Percentiles rank a stretch among this genome's conserved stretches.
These are phyloP conservation scores for Ardeotis arabs DNA, from an alignment of 2,113 vertebrate species.

Conservation along the genomic window DNA sequence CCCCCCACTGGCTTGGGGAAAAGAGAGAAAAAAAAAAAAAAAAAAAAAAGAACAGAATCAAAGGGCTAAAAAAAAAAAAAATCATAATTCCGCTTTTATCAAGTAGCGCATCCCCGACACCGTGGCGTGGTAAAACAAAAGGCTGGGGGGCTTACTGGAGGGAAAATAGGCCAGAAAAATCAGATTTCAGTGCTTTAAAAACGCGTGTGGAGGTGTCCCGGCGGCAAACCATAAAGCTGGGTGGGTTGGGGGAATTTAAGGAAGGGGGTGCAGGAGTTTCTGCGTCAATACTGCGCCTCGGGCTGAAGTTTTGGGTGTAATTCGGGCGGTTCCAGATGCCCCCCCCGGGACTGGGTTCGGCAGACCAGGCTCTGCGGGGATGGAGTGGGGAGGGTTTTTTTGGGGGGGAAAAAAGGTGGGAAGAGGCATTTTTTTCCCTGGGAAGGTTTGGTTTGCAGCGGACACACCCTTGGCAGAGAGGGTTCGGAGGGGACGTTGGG, in stretches of 20 bases:
- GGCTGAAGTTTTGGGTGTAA: not conserved
- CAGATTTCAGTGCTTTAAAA: not conserved
- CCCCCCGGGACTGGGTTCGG: not conserved
- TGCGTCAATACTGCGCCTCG: not conserved
- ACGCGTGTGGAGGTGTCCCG: not conserved
- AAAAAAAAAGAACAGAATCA: no score
- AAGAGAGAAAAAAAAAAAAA: no score
- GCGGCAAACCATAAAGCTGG: not conserved
- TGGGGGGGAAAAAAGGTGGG: not conserved
- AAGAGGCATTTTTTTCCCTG: not conserved
- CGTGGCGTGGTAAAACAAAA: not conserved
- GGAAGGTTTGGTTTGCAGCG: not conserved
- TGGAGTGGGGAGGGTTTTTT: not conserved
- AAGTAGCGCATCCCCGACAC: not conserved
- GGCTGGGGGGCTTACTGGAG: not conserved
- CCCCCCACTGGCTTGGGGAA: not conserved
- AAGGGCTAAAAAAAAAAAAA: not conserved
- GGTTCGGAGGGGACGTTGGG: no score
- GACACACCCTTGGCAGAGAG: not conserved
- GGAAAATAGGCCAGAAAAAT: not conserved
- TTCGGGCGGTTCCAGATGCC: not conserved
- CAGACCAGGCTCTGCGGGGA: no score
- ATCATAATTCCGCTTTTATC: not conserved
- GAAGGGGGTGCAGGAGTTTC: not conserved
- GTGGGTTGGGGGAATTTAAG: accelerated